Base-by-base conservation (phyloP, 2,888 invertebrate species). In the Minunthozetes semirufus region DNA sequence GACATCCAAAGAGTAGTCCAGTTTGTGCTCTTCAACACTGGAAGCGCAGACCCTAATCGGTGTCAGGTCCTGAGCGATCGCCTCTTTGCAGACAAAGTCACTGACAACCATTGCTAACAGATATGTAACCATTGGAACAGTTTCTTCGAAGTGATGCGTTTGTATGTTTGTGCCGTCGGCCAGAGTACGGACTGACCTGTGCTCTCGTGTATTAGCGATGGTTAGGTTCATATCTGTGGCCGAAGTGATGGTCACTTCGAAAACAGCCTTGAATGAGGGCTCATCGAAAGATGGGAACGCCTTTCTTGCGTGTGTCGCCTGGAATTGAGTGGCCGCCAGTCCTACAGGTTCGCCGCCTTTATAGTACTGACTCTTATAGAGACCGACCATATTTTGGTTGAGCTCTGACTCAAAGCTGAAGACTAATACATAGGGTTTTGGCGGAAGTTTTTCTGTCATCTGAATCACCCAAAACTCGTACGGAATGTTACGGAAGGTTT, bases 81-180 rank as follows among this genome's bases (percentile, higher is more conserved):
- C 56, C 33, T 53, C 25, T 27, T 66, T 46, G 48, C 42, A 87
- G 81, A 82, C 88, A 82, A 88, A 90, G 78, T 94, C 91, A 81
- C 93, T 93, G 3, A 94, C 90, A 0, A 92, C 89, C 78, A 94
- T 88, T 0, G 93, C 91, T 79, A 93, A 89, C 8, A 94, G 84
- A 83, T 94, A 94, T 0, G 94, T 93, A 74, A 92, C 89, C 93
- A 94, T 94, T 82, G 91, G 91, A 79, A 90, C 90, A 25, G 75
- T 72, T 19, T 75, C 72, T 42, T 75, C 38, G 22, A 59, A 75
- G n/a, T 61, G 19, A 0, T 25, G 33, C n/a, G 22, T 53, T 17
- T 77, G 22, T 1, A 22, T 50, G n/a, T 71, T 59, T 15, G 53
- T 38, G 33, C 27, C 29, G 15, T 71, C 33, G 9, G 15, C 0